These are phyloP conservation scores for Gephyroberyx darwinii DNA, from an alignment of 2,797 vertebrate genomes.

Conservation along the genomic window DNA sequence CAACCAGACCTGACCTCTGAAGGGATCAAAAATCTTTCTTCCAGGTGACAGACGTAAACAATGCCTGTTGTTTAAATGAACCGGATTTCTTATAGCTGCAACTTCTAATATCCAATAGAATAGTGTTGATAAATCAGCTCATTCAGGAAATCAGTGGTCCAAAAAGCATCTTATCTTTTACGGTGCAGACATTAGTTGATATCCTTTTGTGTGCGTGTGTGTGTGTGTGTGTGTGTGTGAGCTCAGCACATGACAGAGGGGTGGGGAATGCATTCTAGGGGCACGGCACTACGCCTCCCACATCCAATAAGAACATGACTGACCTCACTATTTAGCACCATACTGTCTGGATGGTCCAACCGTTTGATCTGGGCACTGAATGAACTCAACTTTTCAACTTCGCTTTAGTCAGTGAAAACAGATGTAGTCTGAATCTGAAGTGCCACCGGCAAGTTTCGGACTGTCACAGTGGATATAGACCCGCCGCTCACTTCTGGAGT, in stretches of 20 bases:
- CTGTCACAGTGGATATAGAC: constrained; percentile 56
- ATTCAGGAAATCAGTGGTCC: constrained; percentile 50
- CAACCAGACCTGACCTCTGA: constrained; percentile 52
- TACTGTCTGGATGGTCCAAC: constrained; percentile 50
- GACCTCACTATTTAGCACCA: constrained; percentile 56
- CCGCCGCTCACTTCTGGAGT: constrained; percentile 49
- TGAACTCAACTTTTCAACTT: constrained; percentile 58
- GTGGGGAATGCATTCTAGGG: constrained; percentile 74
- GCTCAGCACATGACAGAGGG: constrained; percentile 74
- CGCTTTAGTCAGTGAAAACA: constrained; percentile 34
- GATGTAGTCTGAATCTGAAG: constrained; percentile 41
- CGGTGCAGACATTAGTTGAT: constrained; percentile 55
- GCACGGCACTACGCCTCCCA: constrained; percentile 58
- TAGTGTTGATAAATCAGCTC: constrained; percentile 57
- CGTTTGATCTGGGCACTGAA: constrained; percentile 60
- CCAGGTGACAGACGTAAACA: constrained; percentile 64
- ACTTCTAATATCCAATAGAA: constrained; percentile 35
- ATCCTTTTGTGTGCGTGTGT: constrained; percentile 54
- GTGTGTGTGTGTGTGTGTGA: constrained; percentile 51
- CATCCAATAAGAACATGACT: constrained; percentile 76
- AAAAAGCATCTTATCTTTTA: constrained; percentile 71
- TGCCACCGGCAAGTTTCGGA: constrained; percentile 43
- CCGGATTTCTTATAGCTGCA: constrained; percentile 47
- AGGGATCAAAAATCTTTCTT: constrained; percentile 60
- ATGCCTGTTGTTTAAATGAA: constrained; percentile 56